phyloP scores from a whole-genome alignment of 2,113 vertebrate species.

The Thermophis baileyi region DNA sequence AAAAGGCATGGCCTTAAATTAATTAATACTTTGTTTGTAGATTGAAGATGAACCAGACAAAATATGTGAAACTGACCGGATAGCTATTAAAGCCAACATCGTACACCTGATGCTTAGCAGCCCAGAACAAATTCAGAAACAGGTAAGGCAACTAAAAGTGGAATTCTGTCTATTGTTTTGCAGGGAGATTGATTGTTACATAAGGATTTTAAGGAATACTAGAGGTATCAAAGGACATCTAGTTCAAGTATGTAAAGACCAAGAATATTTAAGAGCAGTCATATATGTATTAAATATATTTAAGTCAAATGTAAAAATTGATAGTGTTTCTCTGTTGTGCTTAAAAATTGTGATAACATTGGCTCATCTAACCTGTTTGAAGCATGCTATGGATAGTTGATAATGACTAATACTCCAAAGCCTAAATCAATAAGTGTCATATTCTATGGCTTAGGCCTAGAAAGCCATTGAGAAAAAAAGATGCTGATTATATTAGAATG shows the following conservation, averaged over 20 bases:
- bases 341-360: not conserved
- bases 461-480: not conserved
- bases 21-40: conserved; percentile 67
- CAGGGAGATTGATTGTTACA: not conserved
- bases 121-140: conserved; percentile 98
- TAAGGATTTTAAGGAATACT: not conserved
- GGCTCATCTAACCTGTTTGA: not conserved
- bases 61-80: conserved; percentile 89
- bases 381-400: not conserved
- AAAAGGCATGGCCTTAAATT: not conserved
- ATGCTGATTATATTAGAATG: not conserved
- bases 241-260: not conserved
- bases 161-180: not conserved
- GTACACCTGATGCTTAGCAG: conserved; percentile 98
- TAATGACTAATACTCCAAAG: not conserved
- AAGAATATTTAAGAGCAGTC: not conserved
- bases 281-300: not conserved
- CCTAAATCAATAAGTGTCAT: not conserved
- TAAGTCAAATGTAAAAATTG: not conserved
- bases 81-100: conserved; percentile 95
- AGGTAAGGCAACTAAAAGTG: conserved; percentile 69
- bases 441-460: not conserved
- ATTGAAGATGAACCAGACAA: conserved; percentile 97
- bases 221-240: not conserved
- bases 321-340: not conserved